phyloP scores from a whole-genome alignment of 1,140 invertebrate genomes.

The Achroia grisella region DNA sequence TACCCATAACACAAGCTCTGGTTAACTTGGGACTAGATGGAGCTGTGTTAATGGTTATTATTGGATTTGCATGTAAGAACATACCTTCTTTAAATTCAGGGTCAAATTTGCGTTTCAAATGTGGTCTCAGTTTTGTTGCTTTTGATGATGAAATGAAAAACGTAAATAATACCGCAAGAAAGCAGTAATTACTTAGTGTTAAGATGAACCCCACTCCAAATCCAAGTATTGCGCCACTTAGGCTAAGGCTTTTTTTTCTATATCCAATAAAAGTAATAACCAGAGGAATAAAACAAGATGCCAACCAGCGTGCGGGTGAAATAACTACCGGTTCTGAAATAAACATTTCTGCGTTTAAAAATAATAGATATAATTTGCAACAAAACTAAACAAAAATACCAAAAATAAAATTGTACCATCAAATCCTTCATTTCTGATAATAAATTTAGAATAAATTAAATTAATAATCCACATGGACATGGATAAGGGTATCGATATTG shows the following conservation, averaged over 20 bases:
- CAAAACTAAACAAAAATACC: neutral
- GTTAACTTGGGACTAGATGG: no score
- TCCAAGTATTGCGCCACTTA: conserved; percentile 82
- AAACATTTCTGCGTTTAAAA: conserved; percentile 6
- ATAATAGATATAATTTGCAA: neutral
- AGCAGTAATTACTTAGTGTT: conserved; percentile 86
- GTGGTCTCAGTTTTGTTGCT: conserved; percentile 84
- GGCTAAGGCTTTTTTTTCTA: conserved; percentile 78
- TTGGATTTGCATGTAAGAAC: no score
- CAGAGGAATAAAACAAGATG: conserved; percentile 80
- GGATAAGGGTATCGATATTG: conserved; percentile 80
- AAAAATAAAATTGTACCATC: conserved; percentile 73
- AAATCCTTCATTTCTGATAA: conserved; percentile 62
- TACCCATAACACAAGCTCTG: no score
- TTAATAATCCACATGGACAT: conserved; percentile 84
- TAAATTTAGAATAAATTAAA: conserved; percentile 77
- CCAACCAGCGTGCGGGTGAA: conserved; percentile 83
- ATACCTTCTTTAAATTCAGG: conserved; percentile 86
- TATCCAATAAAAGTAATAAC: conserved; percentile 79
- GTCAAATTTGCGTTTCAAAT: conserved; percentile 84
- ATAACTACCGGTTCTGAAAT: conserved; percentile 77
- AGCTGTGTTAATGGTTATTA: no score
- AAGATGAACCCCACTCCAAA: conserved; percentile 86
- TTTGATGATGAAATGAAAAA: conserved; percentile 90
- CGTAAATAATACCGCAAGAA: conserved; percentile 80